Base-by-base conservation (phyloP, 2,888 invertebrate genomes). In the Trachelus stipa region DNA sequence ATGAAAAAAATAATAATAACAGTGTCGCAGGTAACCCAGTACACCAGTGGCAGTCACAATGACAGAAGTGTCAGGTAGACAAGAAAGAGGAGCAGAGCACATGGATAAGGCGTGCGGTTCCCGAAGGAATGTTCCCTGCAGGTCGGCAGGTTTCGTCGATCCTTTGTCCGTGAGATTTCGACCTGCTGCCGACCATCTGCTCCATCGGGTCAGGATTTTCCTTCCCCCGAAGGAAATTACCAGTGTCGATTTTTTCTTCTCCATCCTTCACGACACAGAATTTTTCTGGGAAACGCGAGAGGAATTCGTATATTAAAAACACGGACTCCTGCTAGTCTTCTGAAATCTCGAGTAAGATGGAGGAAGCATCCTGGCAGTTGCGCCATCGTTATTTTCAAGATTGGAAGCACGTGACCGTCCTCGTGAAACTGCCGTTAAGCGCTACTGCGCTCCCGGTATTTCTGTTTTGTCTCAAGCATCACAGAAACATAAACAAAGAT, bases 161-260 rank as follows among this genome's bases (percentile, higher is more conserved):
- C 74, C 74, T 74, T 74, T 74, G 74, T 74, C 11, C 74, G 31
- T 30, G 12, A n/a, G n/a, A 34, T 73, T 77, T 77, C 77, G 80
- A 81, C 80, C 80, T 80, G 81, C 79, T 68, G 78, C 37, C 69
- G 68, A 40, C 79, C 81, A 81, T 81, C 80, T 81, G 81, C 76
- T 77, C 74, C 75, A 68, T 79, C 35, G 37, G 37, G 31, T 30
- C 30, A 68, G 34, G 76, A 81, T 77, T 73, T 79, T 76, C 71
- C 75, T 35, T 78, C 74, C 74, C 68, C 69, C 37, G 30, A 35
- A 73, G 73, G 11, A 73, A 74, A 74, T 74, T 74, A 35, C 35
- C 74, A 6, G 37, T 69, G 73, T 68, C 73, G 68, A 74, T 73
- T 73, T 78, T 79, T 76, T 23, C n/a, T 76, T 15, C 30, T 73